Conservation (phyloP, 2,888 invertebrate species). For the Mimas tiliae region DNA sequence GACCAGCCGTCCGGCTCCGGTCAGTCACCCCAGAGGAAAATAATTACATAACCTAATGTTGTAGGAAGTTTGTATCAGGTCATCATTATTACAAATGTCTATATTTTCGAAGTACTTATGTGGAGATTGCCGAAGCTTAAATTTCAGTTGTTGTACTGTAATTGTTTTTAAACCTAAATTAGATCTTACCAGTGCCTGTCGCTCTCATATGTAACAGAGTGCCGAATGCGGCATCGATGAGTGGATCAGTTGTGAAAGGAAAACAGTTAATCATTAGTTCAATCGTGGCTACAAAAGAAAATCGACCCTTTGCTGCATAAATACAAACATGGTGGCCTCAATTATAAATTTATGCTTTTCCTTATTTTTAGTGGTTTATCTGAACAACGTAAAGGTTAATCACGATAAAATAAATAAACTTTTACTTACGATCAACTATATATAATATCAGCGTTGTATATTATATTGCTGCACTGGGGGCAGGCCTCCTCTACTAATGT, state of each 20-base stretch:
- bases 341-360: slow-evolving; percentile 7
- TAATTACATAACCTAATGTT: no score
- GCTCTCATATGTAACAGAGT: no score
- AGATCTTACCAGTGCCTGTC: background rate
- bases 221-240: background rate
- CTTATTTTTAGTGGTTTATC: slow-evolving; percentile 7
- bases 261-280: background rate
- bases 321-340: background rate
- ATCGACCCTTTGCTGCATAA: background rate
- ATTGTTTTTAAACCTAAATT: background rate
- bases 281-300: background rate
- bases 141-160: no score
- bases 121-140: no score
- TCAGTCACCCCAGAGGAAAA: no score
- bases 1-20: no score
- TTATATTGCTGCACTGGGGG: background rate
- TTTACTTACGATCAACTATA: background rate
- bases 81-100: no score
- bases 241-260: background rate
- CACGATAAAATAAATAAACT: background rate
- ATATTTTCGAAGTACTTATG: no score
- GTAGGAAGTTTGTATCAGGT: no score
- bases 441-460: background rate
- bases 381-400: background rate
- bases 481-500: no score